phyloP scores from a whole-genome alignment of 2,888 invertebrate species.

The Epiblema foenella region DNA sequence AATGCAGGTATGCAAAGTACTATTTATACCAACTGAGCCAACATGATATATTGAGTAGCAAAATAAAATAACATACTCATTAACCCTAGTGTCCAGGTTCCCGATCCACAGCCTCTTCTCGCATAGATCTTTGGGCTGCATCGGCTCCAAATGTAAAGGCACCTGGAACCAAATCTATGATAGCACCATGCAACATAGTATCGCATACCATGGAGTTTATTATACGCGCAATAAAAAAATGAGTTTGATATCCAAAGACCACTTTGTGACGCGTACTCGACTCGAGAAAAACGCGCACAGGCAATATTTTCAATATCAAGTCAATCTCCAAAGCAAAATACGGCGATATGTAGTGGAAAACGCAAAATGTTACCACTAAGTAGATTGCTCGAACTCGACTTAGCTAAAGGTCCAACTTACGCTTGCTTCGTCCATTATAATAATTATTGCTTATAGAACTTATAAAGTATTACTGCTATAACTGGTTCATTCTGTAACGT shows the following conservation, averaged over 20 bases:
- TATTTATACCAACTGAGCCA: neutral
- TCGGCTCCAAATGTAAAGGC: constrained; percentile 84
- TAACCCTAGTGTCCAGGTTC: constrained; percentile 94
- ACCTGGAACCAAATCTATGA: constrained; percentile 60
- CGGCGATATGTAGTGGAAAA: neutral
- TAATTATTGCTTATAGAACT: constrained; percentile 7
- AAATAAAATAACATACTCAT: constrained; percentile 91
- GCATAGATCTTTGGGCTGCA: constrained; percentile 82
- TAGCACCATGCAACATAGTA: neutral
- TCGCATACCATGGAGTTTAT: neutral
- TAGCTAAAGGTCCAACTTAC: constrained; percentile 51
- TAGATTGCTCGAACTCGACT: neutral
- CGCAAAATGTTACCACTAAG: neutral
- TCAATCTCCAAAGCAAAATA: neutral
- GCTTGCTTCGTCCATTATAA: constrained; percentile 64
- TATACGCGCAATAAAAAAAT: too few relatives aligned
- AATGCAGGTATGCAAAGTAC: neutral
- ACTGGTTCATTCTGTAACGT: constrained; percentile 26
- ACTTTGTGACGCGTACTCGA: neutral
- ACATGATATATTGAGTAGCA: constrained; percentile 39
- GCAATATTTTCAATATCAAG: too few relatives aligned
- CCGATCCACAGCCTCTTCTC: constrained; percentile 95
- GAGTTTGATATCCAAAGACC: neutral
- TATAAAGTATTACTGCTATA: constrained; percentile 31
- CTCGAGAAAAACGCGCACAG: neutral